Evolutionary conservation across 2,113 vertebrate genomes (phyloP).

Genomic region (Nothoprocta pentlandii): DNA sequence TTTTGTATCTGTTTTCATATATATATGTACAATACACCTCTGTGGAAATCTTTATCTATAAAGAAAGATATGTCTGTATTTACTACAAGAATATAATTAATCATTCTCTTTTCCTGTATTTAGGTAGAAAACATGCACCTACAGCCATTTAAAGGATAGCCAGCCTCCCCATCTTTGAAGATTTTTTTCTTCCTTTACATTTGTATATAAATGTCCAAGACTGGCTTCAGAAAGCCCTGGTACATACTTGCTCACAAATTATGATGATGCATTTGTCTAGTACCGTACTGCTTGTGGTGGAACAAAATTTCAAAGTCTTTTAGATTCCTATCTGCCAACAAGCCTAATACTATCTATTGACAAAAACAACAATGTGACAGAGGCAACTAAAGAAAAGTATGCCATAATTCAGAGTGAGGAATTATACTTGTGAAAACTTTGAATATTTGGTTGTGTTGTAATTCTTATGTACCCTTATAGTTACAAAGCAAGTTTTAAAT

Average conservation of each 20-base stretch:
- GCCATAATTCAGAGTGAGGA: background rate
- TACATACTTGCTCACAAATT: rapidly evolving
- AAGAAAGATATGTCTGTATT: background rate
- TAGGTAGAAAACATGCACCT: background rate
- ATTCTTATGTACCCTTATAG: background rate
- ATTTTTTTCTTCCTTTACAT: background rate
- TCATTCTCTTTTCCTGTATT: background rate
- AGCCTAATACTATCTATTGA: background rate
- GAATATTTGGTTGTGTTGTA: background rate
- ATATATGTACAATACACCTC: background rate
- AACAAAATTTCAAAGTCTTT: background rate
- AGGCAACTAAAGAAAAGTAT: background rate
- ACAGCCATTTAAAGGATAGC: background rate
- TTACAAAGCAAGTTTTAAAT: background rate
- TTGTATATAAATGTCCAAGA: background rate
- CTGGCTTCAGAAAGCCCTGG: background rate
- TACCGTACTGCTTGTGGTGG: background rate
- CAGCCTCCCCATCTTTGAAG: background rate
- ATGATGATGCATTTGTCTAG: background rate
- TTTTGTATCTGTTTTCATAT: background rate
- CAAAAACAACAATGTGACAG: background rate
- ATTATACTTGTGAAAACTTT: background rate
- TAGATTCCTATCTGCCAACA: background rate
- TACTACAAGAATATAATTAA: background rate
- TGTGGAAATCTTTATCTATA: background rate